Conservation (phyloP, 2,797 vertebrate species). For the Pangasius sanitwongsei region DNA sequence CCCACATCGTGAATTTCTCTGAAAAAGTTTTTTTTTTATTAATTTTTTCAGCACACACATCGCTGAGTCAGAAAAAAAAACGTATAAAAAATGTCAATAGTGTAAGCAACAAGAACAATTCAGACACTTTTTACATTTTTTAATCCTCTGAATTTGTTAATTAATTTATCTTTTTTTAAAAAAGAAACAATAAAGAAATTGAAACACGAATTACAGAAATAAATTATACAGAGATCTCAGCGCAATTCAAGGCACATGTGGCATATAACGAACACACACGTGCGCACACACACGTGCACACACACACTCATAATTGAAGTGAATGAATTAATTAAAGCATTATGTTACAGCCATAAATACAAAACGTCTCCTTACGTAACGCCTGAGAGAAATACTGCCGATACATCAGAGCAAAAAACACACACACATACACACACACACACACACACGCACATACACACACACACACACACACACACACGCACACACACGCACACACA, state of each 20-base stretch:
- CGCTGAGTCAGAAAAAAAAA: background rate
- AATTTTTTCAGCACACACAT: background rate
- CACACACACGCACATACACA: conserved; percentile 9
- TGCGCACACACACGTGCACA: background rate
- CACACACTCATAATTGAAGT: background rate
- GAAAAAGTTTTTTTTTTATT: background rate
- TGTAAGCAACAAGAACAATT: background rate
- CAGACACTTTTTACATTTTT: background rate
- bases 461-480: conserved; percentile 1
- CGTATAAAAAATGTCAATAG: background rate
- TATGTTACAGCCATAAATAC: conserved; percentile 16
- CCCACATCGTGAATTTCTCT: background rate
- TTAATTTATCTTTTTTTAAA: background rate
- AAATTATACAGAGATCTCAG: conserved; percentile 11
- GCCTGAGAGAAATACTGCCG: background rate
- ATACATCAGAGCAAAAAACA: background rate
- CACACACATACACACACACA: conserved; percentile 6
- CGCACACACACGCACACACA: background rate
- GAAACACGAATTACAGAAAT: background rate
- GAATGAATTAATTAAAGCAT: conserved; percentile 16
- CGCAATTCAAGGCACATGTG: background rate
- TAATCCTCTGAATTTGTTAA: background rate
- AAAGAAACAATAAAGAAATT: background rate
- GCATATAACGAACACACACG: background rate
- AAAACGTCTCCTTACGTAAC: background rate